A percentile compares a stretch with the other conserved stretches of the same genome.
phyloP scores from a whole-genome alignment of 2,888 invertebrate genomes.

The Neoascia interrupta region DNA sequence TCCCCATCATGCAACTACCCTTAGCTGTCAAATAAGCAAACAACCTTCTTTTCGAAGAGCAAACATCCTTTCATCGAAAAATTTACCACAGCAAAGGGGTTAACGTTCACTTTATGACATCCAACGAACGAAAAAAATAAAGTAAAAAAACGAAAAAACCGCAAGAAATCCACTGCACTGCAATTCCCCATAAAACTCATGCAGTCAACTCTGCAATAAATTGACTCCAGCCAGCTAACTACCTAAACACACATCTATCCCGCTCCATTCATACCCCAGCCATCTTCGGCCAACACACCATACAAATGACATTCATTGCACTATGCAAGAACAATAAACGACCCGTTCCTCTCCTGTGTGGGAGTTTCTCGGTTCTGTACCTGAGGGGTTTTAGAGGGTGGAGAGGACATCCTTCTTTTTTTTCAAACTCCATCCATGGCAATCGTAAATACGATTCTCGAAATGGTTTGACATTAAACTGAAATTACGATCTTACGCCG shows the following conservation, averaged over 20 bases:
- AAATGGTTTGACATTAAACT: constrained; percentile 65
- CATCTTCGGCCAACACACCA: constrained; percentile 10
- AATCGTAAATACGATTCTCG: constrained; percentile 30
- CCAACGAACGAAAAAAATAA: constrained; percentile 8
- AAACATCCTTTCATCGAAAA: constrained; percentile 18
- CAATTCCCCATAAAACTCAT: constrained; percentile 62
- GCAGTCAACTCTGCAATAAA: constrained; percentile 68
- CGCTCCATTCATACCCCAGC: not conserved
- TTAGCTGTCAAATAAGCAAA: constrained; percentile 50
- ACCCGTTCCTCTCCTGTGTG: constrained; percentile 29
- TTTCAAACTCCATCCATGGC: not conserved
- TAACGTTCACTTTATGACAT: constrained; percentile 66
- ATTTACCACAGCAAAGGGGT: constrained; percentile 59
- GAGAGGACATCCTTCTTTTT: too few species aligned
- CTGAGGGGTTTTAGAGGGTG: too few species aligned
- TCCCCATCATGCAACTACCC: constrained; percentile 31
- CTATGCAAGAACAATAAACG: constrained; percentile 65
- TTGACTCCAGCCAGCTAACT: constrained; percentile 59
- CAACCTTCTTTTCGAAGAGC: constrained; percentile 23
- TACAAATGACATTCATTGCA: constrained; percentile 67
- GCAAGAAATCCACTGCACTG: constrained; percentile 55
- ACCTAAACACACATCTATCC: constrained; percentile 55
- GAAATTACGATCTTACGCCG: constrained; percentile 61
- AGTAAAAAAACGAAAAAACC: constrained; percentile 7
- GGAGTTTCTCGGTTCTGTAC: constrained; percentile 21